Base-by-base conservation (phyloP, 2,888 invertebrate genomes). In the Apamea sordens region DNA sequence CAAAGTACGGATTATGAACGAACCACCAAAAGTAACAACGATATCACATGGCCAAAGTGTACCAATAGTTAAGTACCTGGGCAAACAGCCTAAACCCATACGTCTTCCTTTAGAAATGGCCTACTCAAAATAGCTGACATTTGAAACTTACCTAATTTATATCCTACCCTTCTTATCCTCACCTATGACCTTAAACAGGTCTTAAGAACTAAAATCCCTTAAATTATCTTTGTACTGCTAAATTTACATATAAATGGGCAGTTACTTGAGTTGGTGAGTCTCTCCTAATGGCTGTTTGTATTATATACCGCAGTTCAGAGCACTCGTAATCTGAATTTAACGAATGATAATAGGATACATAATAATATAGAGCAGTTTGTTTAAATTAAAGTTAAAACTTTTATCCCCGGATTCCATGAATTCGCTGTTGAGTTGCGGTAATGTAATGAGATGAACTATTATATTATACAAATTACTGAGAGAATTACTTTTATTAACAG, bases 171-270 rank as follows among this genome's bases (percentile, higher is more conserved):
- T 67, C 74, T 76, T 70, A 85, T 67, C 84, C 64, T 71, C 73
- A 86, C 82, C 70, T 87, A 82, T 81, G 82, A 83, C 83, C 88
- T 86, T 70, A 80, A 80, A 87, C 79, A 87, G 79, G 89, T 89
- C 90, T 89, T 88, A 92, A 88, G 91, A 91, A 92, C 90, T 91
- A 88, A 89, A 91, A 91, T 91, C 91, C 91, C 89, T 91, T 91
- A 93, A 91, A 94, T 93, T 94, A 94, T 94, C 93, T 92, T 91
- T 85, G 87, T 91, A 90, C 90, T 90, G 91, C 92, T 87, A 90
- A 93, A 95, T 95, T 95, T 93, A 92, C 95, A 96, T 96, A 94
- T 91, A 95, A 95, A 96, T 95, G 93, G 94, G 91, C 90, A 91
- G 93, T 95, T 95, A 94, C 89, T 92, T 89, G 91, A 92, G 91